Evolutionary conservation across 2,888 invertebrate species (phyloP).

Genomic region (Polyommatus icarus): DNA sequence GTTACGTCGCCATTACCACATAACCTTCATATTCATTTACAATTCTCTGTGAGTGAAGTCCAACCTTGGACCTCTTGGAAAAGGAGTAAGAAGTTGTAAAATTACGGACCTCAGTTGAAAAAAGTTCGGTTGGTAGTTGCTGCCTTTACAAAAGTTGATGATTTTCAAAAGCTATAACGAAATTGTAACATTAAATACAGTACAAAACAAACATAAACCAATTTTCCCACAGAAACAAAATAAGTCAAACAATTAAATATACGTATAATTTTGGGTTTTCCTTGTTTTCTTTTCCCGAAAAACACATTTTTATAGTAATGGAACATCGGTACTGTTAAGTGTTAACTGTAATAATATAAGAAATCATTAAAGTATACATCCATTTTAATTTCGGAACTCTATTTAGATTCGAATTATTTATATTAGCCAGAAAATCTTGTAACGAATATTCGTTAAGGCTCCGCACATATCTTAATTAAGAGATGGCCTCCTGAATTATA

Average conservation of each 20-base stretch:
- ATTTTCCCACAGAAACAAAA: neutral
- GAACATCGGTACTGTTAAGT: neutral
- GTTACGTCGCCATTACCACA: neutral
- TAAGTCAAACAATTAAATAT: neutral
- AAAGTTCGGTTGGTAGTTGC: too few relatives aligned
- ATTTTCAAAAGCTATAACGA: too few relatives aligned
- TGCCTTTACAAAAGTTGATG: too few relatives aligned
- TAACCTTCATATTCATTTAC: neutral
- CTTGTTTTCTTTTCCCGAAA: neutral
- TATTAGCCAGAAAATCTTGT: neutral
- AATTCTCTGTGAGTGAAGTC: neutral
- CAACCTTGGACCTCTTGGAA: neutral
- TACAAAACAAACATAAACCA: neutral
- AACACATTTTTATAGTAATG: neutral
- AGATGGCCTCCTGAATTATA: constrained; percentile 3
- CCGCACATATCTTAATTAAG: constrained; percentile 17
- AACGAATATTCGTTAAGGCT: constrained; percentile 5
- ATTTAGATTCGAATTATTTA: neutral
- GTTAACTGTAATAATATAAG: too few relatives aligned
- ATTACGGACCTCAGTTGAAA: too few relatives aligned
- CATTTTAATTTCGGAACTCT: neutral
- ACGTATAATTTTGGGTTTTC: neutral
- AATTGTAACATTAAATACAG: too few relatives aligned
- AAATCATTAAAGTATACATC: neutral
- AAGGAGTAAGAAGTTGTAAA: too few relatives aligned